Evolutionary conservation across 2,888 invertebrate species (phyloP).

Genomic region (Stenurella melanura): DNA sequence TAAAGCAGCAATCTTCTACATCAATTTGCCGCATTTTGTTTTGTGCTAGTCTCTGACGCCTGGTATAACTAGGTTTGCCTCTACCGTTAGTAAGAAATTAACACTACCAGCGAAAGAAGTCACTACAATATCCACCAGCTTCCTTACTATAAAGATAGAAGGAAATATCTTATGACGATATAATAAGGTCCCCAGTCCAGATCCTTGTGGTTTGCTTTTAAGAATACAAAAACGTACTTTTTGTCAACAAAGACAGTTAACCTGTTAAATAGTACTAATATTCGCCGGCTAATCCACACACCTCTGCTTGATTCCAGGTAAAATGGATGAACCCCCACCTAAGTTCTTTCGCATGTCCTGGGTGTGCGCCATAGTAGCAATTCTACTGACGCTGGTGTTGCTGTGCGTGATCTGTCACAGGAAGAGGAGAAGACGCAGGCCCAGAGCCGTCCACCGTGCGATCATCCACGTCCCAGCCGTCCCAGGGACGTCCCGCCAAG

Average conservation of each 20-base stretch:
- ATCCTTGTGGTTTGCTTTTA: not conserved
- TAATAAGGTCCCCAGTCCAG: not conserved
- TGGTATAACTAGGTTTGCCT: no score
- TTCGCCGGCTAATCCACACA: not conserved
- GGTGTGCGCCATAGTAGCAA: slow-evolving; percentile 70
- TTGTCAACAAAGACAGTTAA: slow-evolving; percentile 10
- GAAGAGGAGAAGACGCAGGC: slow-evolving; percentile 72
- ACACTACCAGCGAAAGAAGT: no score
- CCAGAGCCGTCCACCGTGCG: slow-evolving; percentile 73
- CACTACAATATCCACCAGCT: no score
- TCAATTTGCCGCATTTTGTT: no score
- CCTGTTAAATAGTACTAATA: not conserved
- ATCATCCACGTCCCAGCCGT: slow-evolving; percentile 69
- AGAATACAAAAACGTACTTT: not conserved
- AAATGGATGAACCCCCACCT: slow-evolving; percentile 67
- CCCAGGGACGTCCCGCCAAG: slow-evolving; percentile 69
- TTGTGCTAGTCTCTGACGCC: no score
- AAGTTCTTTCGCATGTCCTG: slow-evolving; percentile 66
- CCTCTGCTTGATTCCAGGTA: slow-evolving; percentile 73
- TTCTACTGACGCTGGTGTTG: slow-evolving; percentile 72
- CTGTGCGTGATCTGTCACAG: slow-evolving; percentile 77
- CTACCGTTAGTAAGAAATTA: no score
- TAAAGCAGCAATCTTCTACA: no score
- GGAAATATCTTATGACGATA: not conserved
- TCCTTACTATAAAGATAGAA: no score